Conservation (phyloP, 2,888 invertebrate genomes). For the Ischnura elegans region DNA sequence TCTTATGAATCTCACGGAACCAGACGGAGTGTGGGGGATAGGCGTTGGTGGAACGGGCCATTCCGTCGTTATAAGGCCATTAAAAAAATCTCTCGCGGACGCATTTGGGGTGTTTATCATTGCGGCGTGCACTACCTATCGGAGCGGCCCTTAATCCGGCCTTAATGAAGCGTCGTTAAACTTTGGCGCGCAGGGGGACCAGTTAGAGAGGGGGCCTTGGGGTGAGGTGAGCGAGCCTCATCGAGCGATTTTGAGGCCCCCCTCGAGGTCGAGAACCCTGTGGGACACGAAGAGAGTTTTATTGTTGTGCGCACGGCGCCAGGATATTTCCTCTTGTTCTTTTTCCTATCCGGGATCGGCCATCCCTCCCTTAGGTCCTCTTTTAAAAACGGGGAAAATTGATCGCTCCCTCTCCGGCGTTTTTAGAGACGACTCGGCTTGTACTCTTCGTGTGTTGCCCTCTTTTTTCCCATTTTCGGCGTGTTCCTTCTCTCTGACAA, state of each 20-base stretch:
- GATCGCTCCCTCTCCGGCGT: slow-evolving; percentile 2
- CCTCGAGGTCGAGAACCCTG: slow-evolving; percentile 1
- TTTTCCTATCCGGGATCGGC: too few species aligned
- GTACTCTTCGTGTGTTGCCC: too few species aligned
- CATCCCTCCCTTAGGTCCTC: background rate
- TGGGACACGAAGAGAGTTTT: background rate
- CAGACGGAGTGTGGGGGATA: background rate
- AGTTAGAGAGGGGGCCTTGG: background rate
- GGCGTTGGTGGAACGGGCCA: background rate
- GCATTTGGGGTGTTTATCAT: slow-evolving; percentile 23
- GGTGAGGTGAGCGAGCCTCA: background rate
- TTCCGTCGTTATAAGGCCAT: background rate
- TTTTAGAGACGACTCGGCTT: background rate
- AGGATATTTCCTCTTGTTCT: too few species aligned
- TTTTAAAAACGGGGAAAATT: slow-evolving; percentile 2
- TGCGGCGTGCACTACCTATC: slow-evolving; percentile 2
- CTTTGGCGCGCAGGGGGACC: background rate
- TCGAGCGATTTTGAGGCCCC: background rate
- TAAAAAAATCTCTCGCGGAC: slow-evolving; percentile 10
- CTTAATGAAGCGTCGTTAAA: slow-evolving; percentile 27
- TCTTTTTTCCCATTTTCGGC: background rate
- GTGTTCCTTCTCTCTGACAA: background rate
- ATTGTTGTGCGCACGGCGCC: background rate
- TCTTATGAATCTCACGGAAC: background rate
- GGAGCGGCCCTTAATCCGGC: slow-evolving; percentile 10